phyloP scores from a whole-genome alignment of 2,113 vertebrate genomes.

The Mastomys natalensis region DNA sequence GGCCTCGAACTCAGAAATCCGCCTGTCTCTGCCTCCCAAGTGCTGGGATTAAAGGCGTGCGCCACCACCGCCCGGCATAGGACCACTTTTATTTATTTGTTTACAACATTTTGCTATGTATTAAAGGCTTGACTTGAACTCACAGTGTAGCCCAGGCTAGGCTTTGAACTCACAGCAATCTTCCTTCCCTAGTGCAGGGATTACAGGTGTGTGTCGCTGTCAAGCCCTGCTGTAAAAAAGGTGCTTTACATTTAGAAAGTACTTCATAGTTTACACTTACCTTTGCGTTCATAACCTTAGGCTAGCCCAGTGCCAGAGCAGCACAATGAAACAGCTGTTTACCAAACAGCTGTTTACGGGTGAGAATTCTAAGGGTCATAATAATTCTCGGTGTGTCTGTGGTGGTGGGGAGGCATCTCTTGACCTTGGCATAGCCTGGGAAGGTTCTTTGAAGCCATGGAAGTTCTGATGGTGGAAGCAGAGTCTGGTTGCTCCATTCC shows the following conservation, averaged over 20 bases:
- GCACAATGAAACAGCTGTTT: fast-evolving
- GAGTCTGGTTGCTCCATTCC: neutral
- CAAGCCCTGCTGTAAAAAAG: neutral
- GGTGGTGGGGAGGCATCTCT: neutral
- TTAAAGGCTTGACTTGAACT: neutral
- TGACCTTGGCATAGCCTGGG: neutral
- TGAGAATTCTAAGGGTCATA: neutral
- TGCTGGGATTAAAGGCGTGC: too few relatives aligned
- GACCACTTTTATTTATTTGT: neutral
- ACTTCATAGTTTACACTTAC: neutral
- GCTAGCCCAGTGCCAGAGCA: neutral
- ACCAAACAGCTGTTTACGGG: neutral
- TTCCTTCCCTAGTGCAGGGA: neutral
- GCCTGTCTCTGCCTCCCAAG: too few relatives aligned
- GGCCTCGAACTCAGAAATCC: too few relatives aligned
- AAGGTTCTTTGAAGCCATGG: neutral
- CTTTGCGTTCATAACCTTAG: fast-evolving
- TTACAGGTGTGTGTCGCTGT: neutral
- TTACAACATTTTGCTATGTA: neutral
- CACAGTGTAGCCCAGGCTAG: neutral
- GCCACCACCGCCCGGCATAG: too few relatives aligned
- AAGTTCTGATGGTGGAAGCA: neutral
- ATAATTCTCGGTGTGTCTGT: neutral
- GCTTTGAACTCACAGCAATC: neutral
- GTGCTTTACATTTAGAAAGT: neutral